These are phyloP conservation scores for Felis chaus DNA, from an alignment of 2,113 vertebrate species.

Conservation along the genomic window DNA sequence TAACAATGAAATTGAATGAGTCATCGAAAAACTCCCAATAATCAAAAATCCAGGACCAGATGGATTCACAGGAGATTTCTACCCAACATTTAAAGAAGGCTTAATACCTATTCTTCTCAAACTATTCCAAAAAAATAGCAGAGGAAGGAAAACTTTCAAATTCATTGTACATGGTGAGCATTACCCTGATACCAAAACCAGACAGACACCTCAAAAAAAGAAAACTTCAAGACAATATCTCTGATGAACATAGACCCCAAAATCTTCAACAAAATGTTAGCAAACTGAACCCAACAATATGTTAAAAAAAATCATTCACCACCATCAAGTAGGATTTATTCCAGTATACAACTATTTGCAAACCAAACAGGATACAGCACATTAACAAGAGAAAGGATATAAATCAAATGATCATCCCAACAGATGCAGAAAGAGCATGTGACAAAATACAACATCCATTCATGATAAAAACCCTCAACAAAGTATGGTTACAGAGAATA, in stretches of 20 bases:
- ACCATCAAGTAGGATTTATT: neutral
- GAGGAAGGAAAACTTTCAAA: neutral
- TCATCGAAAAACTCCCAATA: neutral
- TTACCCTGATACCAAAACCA: neutral
- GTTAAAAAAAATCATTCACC: neutral
- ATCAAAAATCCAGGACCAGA: neutral
- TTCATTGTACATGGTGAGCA: neutral
- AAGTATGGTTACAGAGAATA: neutral
- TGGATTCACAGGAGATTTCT: neutral
- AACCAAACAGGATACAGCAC: neutral
- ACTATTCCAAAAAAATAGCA: neutral
- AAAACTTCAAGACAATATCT: neutral
- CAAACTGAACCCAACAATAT: neutral
- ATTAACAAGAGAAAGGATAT: neutral
- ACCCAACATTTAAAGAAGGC: neutral
- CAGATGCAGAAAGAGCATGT: neutral
- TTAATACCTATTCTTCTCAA: neutral
- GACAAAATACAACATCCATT: neutral
- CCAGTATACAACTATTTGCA: neutral
- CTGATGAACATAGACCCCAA: neutral
- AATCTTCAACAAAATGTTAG: neutral
- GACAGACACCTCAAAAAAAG: neutral
- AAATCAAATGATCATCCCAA: neutral
- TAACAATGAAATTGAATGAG: neutral
- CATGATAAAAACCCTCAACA: neutral